Base-by-base conservation (phyloP, 2,888 invertebrate species). In the Hymenopus coronatus region DNA sequence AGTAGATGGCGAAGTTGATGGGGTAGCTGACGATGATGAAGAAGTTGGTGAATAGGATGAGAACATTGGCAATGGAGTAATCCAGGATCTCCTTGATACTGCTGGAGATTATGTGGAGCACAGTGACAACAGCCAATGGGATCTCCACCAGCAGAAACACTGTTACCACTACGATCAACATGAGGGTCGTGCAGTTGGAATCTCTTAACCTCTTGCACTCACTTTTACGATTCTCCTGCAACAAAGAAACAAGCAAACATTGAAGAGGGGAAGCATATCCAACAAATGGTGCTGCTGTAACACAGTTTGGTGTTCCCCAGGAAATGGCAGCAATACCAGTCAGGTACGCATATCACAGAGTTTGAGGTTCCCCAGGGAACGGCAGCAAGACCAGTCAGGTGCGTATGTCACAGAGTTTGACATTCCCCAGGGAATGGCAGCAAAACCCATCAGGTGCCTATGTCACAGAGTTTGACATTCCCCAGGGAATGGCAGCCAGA, bases 1-100 rank as follows among this genome's bases (percentile, higher is more conserved):
- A 98, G 92, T 99, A 99, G 91, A 98, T 98, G 90, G 98, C 98
- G 92, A 99, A 98, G 93, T 98, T 98, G 89, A 98, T 96, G 20
- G 98, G 98, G 93, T 98, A 98, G 85, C 97, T 97, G 82, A 98
- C 95, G 89, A 98, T 96, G 90, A 99, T 97, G 93, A 98, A 97
- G 94, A 98, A 98, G 94, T 98, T 98, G 20, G 97, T 97, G 92
- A 98, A 96, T 90, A 97, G 93, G 89, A 97, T 96, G 90, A 97
- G 94, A 30, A 96, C 95, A 92, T 97, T 97, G 27, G 97, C 97
- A 88, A 97, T 95, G 91, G 96, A 94, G 92, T 97, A 97, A 93
- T 97, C 96, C 85, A 97, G 93, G 91, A 97, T 96, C 91, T 96
- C 95, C 20, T 95, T 95, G 85, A 96, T 94, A 28, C 96, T 95